These are phyloP conservation scores for Agapostemon virescens DNA, from an alignment of 2,888 invertebrate species.

Conservation along the genomic window DNA sequence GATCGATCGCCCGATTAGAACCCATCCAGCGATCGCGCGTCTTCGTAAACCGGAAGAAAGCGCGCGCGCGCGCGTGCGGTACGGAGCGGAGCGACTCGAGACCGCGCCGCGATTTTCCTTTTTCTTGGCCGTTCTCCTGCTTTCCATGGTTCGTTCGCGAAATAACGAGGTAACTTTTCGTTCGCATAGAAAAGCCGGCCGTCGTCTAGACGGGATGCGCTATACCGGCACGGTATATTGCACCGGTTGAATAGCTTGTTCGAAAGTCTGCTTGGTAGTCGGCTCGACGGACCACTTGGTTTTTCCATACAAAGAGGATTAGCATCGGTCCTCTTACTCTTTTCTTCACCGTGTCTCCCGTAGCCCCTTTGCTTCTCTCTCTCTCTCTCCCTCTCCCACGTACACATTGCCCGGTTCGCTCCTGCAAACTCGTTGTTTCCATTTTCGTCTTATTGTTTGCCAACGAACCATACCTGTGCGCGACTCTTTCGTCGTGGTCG, in stretches of 20 bases:
- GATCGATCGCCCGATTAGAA: not conserved
- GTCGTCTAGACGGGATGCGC: conserved; percentile 68
- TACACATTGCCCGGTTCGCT: not conserved
- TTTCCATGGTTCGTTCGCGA: conserved; percentile 48
- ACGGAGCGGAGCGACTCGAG: not conserved
- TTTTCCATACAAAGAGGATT: conserved; percentile 66
- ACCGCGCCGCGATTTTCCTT: not conserved
- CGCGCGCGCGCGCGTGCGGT: not conserved
- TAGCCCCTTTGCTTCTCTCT: conserved; percentile 29
- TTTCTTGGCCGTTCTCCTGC: conserved; percentile 1
- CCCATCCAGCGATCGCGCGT: not conserved
- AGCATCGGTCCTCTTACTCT: conserved; percentile 48
- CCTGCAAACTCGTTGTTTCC: not conserved
- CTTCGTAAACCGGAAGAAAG: conserved; percentile 14
- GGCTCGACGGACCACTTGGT: conserved; percentile 54
- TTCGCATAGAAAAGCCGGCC: conserved; percentile 51
- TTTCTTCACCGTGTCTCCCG: not conserved
- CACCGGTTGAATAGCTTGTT: conserved; percentile 66
- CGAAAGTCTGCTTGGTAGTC: conserved; percentile 60
- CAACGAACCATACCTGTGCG: not conserved
- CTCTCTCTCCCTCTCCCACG: not conserved
- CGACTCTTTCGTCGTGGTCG: not conserved
- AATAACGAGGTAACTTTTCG: conserved; percentile 69
- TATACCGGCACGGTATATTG: conserved; percentile 68
- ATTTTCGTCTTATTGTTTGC: conserved; percentile 4